Percentiles rank a stretch among this genome's conserved stretches.
Conservation (phyloP, 23 tunicate species). For the Aplidium turbinatum region DNA sequence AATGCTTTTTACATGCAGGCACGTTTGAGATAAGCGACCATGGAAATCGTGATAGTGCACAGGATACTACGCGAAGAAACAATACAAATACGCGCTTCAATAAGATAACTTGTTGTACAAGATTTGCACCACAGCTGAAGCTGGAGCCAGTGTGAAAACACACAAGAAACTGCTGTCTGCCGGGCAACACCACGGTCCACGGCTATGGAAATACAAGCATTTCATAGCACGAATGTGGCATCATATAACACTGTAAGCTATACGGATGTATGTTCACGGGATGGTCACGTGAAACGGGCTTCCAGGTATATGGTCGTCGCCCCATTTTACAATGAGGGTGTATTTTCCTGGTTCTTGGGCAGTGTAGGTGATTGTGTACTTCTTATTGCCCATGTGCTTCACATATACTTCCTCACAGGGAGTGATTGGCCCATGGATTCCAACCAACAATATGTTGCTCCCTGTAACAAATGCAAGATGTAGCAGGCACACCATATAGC, state of each 20-base stretch:
- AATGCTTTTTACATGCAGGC: no score
- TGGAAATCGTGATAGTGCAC: no score
- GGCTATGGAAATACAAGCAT: constrained; percentile 41
- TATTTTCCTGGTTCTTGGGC: constrained; percentile 86
- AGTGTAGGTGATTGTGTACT: constrained; percentile 86
- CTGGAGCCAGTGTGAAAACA: no score
- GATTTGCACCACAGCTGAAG: no score
- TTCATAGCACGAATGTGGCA: constrained; percentile 38
- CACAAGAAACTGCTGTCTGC: no score
- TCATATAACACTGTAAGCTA: neutral
- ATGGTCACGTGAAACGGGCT: constrained; percentile 83
- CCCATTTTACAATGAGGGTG: constrained; percentile 89
- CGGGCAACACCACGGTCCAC: no score
- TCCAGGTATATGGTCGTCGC: constrained; percentile 97
- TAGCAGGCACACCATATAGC: no score
- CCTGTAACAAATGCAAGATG: constrained; percentile 37
- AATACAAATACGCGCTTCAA: no score
- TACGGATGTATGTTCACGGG: constrained; percentile 60
- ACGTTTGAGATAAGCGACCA: no score
- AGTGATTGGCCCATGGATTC: constrained; percentile 80
- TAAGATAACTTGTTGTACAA: no score
- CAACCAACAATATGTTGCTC: constrained; percentile 89
- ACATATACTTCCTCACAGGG: constrained; percentile 94
- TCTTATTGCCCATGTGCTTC: constrained; percentile 75
- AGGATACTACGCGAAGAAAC: no score